phyloP scores from a whole-genome alignment of 1,140 invertebrate species.

The Ostrea denselamellosa region DNA sequence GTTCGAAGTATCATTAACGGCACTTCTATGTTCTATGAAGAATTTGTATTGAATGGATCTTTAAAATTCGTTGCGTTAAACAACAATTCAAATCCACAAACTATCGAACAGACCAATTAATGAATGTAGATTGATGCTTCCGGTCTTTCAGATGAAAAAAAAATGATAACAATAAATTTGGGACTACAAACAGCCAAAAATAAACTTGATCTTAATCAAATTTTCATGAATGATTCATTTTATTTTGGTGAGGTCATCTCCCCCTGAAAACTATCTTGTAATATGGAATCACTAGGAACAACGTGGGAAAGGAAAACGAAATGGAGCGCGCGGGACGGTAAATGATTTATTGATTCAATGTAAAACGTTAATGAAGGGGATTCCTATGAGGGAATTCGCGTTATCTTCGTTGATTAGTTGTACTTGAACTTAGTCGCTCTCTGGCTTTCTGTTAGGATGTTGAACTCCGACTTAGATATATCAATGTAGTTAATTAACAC shows the following conservation, averaged over 20 bases:
- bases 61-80: too few species aligned
- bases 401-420: neutral
- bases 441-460: neutral
- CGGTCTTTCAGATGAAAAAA: too few species aligned
- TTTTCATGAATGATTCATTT: conserved; percentile 5
- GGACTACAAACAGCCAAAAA: neutral
- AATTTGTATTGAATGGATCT: too few species aligned
- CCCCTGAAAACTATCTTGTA: neutral
- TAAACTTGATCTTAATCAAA: neutral
- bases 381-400: neutral
- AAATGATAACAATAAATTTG: too few species aligned
- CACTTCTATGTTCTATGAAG: too few species aligned
- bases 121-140: too few species aligned
- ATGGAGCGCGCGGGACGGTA: neutral
- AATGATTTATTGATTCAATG: conserved; percentile 35
- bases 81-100: too few species aligned
- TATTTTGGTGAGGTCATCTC: neutral
- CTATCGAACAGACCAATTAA: too few species aligned
- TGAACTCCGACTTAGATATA: neutral
- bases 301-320: neutral
- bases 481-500: neutral
- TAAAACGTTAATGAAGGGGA: conserved; percentile 17
- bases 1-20: too few species aligned
- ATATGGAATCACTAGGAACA: neutral
- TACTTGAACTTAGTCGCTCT: neutral